Evolutionary conservation across 2,888 invertebrate species (phyloP), one percentile per base, ranked within the genome.

Genomic region (Tenthredo notha): DNA sequence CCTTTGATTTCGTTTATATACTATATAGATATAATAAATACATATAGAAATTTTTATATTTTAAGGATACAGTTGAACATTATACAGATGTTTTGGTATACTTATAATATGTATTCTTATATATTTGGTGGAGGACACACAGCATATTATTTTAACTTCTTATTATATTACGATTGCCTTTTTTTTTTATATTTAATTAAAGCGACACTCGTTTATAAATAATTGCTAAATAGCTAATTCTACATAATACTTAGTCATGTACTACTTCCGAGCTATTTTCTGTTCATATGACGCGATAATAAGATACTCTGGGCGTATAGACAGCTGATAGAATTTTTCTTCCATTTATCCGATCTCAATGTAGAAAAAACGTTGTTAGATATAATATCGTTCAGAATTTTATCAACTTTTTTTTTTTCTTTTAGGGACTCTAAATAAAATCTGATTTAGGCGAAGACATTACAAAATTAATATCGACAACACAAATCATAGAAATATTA

Each of bases 71-170:
- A 58, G 37, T 78, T 78, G 2, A 58, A 54, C 78, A 15, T 78
- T 78, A 78, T 75, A 37, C 58, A 54, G 58, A 78, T 58, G 78
- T 75, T 58, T 78, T 37, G 58, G 54, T 85, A 75, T 86, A 54
- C 77, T 40, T 54, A 54, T 54, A 54, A 74, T 21, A 43, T 85
- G 86, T 86, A 86, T 88, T 88, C 86, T 47, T 85, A 86, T 85
- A 86, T 86, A 86, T 84, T 88, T 89, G 89, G 89, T 88, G 88
- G 89, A 88, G 88, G 88, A 89, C 87, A 89, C 87, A 87, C 88
- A 88, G 86, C 86, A 86, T 85, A 87, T 88, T 88, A 86, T 84
- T 86, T 10, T 43, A 47, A 47, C 33, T 67, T 37, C 2, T 83
- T 37, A 61, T 33, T 33, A 33, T 33, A 33, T 61, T 40, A 18